Conservation (phyloP, 2,113 vertebrate genomes). For the Megaceryle torquata region DNA sequence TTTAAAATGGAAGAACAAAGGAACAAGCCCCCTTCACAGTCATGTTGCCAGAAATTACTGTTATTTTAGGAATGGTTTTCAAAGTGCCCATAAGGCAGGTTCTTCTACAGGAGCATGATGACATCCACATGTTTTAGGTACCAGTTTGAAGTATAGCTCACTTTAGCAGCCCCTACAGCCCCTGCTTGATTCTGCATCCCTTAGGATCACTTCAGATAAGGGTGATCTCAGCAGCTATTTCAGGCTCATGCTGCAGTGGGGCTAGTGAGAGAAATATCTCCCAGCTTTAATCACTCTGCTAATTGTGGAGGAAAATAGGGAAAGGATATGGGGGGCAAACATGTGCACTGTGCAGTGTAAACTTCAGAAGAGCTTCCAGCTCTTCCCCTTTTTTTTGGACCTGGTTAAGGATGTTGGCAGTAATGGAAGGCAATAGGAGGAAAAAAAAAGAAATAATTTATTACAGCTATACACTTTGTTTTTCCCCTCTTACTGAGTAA, state of each 20-base stretch:
- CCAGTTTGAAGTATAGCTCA: background rate
- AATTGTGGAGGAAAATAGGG: background rate
- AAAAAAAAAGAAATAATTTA: background rate
- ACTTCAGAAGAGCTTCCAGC: background rate
- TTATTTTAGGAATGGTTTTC: background rate
- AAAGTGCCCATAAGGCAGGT: background rate
- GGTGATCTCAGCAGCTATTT: background rate
- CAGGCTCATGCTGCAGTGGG: background rate
- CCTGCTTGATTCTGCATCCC: background rate
- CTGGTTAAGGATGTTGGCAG: background rate
- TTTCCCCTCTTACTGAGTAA: background rate
- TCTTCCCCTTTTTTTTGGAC: background rate
- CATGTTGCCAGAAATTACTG: background rate
- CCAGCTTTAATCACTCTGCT: background rate
- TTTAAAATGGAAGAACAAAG: too few species aligned
- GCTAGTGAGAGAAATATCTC: background rate
- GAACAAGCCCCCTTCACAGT: background rate
- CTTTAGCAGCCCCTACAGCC: background rate
- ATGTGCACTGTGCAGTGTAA: background rate
- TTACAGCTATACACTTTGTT: background rate
- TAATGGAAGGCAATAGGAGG: background rate
- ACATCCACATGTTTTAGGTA: background rate
- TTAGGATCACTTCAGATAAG: background rate
- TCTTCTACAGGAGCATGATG: background rate
- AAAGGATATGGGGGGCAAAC: background rate